Evolutionary conservation across 2,888 invertebrate species (phyloP), one percentile per base, ranked within the genome.

Genomic region (Melanchra persicariae): DNA sequence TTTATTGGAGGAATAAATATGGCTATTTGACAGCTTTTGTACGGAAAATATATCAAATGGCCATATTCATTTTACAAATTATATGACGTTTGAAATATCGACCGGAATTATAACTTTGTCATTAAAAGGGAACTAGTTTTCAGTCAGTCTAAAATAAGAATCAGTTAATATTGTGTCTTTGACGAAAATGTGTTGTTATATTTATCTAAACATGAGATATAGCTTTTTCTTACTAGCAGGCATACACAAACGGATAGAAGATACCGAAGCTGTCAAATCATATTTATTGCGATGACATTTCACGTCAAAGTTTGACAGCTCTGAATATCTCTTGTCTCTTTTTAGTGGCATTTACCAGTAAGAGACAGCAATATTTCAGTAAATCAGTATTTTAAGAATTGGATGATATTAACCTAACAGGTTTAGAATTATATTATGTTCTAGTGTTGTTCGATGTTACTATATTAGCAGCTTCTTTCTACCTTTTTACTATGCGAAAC

Each of bases 391-490:
- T 73, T 58, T 37, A 57, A 54, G 1, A 54, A 64, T 69, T 81
- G 73, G 69, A 82, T 85, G 71, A 65, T 73, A 71, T 82, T 75
- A 75, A 66, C 61, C 75, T 60, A 51, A 55, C 22, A 40, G n/a
- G 57, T 68, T 60, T 74, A 82, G 55, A 54, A 65, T 69, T 69
- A 62, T 61, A 43, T 49, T 79, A 73, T 69, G 59, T 71, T 73
- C 54, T 79, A 84, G 68, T 70, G 74, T 81, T 74, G 79, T 81
- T 81, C 69, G 70, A 70, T 71, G 69, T 83, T 66, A 61, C 60
- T 57, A 8, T 66, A 43, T 75, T 81, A 81, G 79, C 82, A 57
- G 81, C 77, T 81, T 78, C n/a, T 61, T 81, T 78, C n/a, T 61
- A 64, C 65, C 22, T 57, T 64, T 76, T 68, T 26, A 51, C 22